These are phyloP conservation scores for Mormyrus proboscirostris DNA, from an alignment of 2,797 vertebrate species.

Conservation along the genomic window DNA sequence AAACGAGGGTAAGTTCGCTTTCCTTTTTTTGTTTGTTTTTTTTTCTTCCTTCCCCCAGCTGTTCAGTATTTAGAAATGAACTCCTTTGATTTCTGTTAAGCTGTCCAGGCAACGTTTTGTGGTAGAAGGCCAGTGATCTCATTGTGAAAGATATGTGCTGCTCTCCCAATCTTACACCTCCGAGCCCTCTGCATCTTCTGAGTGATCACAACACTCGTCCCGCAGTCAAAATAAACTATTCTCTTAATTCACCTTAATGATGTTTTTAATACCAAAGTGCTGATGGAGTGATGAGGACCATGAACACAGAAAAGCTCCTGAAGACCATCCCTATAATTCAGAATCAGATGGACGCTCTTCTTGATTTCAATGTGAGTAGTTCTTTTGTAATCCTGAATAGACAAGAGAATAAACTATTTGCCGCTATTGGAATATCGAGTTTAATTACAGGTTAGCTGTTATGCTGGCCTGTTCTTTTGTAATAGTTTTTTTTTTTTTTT, in stretches of 20 bases:
- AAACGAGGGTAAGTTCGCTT: slow-evolving; percentile 84
- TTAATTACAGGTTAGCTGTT: not conserved
- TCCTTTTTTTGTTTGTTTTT: not conserved
- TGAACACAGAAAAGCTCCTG: slow-evolving; percentile 97
- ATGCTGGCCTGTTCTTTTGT: not conserved
- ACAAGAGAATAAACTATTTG: not conserved
- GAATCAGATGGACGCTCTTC: slow-evolving; percentile 98
- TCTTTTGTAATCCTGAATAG: not conserved
- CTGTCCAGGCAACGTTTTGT: not conserved
- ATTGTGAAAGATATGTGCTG: not conserved
- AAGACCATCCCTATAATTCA: slow-evolving; percentile 92
- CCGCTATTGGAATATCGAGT: not conserved
- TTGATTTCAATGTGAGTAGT: slow-evolving; percentile 85
- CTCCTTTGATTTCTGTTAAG: not conserved
- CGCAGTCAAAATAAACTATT: not conserved
- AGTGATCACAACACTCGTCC: not conserved
- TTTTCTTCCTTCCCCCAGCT: not conserved
- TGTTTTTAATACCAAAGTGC: slow-evolving; percentile 60
- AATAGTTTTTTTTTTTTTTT: slow-evolving; percentile 24
- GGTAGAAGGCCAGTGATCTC: not conserved
- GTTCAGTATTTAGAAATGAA: not conserved
- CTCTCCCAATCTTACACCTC: not conserved
- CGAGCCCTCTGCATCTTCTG: not conserved
- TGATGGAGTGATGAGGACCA: slow-evolving; percentile 97
- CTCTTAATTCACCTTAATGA: not conserved